Conservation (phyloP, 2,797 vertebrate species). For the Tachyglossus aculeatus region DNA sequence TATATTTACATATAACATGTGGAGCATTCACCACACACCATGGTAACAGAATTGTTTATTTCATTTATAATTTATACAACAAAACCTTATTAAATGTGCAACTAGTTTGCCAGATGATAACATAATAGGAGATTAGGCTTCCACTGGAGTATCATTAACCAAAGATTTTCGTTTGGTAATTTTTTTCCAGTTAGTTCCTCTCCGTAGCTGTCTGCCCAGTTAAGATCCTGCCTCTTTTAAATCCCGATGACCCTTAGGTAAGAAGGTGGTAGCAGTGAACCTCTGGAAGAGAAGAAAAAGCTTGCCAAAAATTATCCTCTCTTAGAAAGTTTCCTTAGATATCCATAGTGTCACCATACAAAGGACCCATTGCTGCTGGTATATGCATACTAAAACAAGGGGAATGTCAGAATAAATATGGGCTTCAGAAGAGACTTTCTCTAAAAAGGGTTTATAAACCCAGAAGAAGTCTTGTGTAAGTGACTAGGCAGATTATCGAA, state of each 20-base stretch:
- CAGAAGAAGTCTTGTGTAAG: slow-evolving; percentile 44
- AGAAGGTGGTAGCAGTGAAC: slow-evolving; percentile 37
- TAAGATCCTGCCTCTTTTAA: slow-evolving; percentile 31
- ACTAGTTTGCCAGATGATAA: slow-evolving; percentile 80
- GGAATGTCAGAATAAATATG: slow-evolving; percentile 57
- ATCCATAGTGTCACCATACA: slow-evolving; percentile 23
- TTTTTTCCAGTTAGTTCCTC: slow-evolving; percentile 49
- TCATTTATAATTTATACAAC: slow-evolving; percentile 81
- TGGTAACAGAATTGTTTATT: slow-evolving; percentile 79
- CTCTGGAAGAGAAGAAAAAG: slow-evolving; percentile 8
- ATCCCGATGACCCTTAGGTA: slow-evolving; percentile 17
- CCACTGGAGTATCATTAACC: slow-evolving; percentile 74
- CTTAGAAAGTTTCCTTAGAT: slow-evolving; percentile 28
- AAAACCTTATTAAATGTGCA: slow-evolving; percentile 82
- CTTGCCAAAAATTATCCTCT: slow-evolving; percentile 3
- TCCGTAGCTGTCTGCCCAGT: slow-evolving; percentile 12
- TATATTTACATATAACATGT: slow-evolving; percentile 83
- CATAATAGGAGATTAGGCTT: slow-evolving; percentile 70
- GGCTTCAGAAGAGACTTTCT: slow-evolving; percentile 39
- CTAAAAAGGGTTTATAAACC: slow-evolving; percentile 32
- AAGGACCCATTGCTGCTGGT: slow-evolving; percentile 29
- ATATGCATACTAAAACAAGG: slow-evolving; percentile 17
- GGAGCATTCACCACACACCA: slow-evolving; percentile 76
- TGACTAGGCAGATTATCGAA: slow-evolving; percentile 55
- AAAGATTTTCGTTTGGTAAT: slow-evolving; percentile 66